These are phyloP conservation scores for Columba janthina DNA, from an alignment of 2,113 vertebrate genomes.

Conservation along the genomic window DNA sequence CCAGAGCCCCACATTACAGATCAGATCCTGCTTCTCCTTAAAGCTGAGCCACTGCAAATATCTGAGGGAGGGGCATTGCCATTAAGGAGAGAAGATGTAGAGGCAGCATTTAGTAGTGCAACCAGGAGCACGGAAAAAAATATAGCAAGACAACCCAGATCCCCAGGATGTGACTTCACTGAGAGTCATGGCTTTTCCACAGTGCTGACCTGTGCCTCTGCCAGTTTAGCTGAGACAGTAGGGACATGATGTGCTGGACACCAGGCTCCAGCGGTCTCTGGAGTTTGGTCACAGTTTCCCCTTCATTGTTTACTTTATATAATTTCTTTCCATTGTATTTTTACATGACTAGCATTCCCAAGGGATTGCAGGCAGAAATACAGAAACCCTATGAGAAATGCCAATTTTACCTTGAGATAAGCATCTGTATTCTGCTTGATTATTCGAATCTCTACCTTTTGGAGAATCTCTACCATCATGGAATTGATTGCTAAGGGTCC, in stretches of 20 bases:
- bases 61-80: background rate
- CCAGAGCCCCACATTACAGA: background rate
- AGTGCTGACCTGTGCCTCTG: accelerated
- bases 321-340: background rate
- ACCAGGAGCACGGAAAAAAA: background rate
- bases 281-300: background rate
- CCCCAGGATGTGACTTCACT: accelerated
- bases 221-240: background rate
- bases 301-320: background rate
- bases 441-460: background rate
- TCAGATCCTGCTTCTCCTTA: background rate
- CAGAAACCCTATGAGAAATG: background rate
- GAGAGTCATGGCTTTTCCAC: background rate
- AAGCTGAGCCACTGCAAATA: background rate
- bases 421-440: background rate
- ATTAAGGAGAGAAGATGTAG: background rate
- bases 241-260: background rate
- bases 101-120: background rate
- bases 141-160: background rate
- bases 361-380: background rate
- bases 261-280: background rate
- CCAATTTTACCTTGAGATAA: background rate
- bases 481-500: background rate
- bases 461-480: background rate
- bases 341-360: background rate